Evolutionary conservation across 2,113 vertebrate genomes (phyloP).

Genomic region (Chionomys nivalis): DNA sequence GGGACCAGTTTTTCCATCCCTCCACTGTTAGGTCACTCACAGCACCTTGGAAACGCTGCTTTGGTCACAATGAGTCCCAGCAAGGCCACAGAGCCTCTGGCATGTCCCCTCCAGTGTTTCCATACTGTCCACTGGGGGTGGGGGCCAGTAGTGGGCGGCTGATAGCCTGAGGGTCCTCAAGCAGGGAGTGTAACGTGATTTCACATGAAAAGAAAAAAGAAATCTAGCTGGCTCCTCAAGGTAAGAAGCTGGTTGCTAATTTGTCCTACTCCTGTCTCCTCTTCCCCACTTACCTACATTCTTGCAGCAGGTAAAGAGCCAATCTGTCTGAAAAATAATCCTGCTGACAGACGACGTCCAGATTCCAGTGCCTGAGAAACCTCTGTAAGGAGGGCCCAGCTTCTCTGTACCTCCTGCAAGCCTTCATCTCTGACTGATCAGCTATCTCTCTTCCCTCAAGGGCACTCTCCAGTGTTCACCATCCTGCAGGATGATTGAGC

Average conservation of each 20-base stretch:
- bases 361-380: too few species aligned
- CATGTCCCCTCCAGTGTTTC: neutral
- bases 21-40: slow-evolving; percentile 44
- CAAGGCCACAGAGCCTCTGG: neutral
- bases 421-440: too few species aligned
- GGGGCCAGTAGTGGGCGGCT: neutral
- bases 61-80: neutral
- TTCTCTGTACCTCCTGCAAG: too few species aligned
- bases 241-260: neutral
- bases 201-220: slow-evolving; percentile 32
- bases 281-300: neutral
- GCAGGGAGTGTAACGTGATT: neutral
- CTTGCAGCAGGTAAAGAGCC: neutral
- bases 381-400: too few species aligned
- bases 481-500: too few species aligned
- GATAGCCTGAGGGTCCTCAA: neutral
- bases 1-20: neutral
- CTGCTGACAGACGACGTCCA: neutral
- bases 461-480: too few species aligned
- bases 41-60: neutral
- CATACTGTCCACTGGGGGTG: neutral
- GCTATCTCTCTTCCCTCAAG: too few species aligned
- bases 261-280: neutral
- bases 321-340: neutral
- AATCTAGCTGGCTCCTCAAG: neutral